phyloP scores from a whole-genome alignment of 2,113 vertebrate species.

The Daubentonia madagascariensis region DNA sequence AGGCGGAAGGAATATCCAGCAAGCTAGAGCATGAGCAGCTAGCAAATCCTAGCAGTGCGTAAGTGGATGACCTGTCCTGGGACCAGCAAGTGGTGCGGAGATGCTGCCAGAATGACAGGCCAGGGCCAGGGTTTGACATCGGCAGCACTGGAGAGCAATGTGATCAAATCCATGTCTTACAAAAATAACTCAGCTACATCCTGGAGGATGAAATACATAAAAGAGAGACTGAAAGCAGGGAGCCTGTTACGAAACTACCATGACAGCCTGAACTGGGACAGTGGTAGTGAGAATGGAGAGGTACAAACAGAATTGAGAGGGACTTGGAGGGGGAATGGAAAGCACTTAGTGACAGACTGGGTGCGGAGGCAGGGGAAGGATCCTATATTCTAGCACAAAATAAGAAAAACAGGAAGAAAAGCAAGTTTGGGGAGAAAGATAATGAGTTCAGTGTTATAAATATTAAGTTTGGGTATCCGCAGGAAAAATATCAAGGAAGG shows the following conservation, averaged over 20 bases:
- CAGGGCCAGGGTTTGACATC: background rate
- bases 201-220: conserved; percentile 11
- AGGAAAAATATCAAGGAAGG: conserved; percentile 36
- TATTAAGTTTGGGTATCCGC: conserved; percentile 12
- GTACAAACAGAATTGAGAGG: background rate
- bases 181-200: conserved; percentile 45
- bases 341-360: background rate
- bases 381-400: background rate
- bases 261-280: background rate
- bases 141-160: background rate
- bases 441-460: conserved; percentile 48
- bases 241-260: conserved; percentile 8
- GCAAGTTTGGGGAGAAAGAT: conserved; percentile 36
- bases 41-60: background rate
- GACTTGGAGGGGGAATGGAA: background rate
- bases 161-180: background rate
- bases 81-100: background rate
- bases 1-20: background rate
- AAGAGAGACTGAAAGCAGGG: conserved; percentile 2
- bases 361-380: background rate
- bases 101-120: background rate
- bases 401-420: conserved; percentile 51
- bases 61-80: background rate
- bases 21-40: background rate
- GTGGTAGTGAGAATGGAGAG: background rate